These are phyloP conservation scores for Mobula birostris DNA, from an alignment of 2,113 vertebrate genomes.

Conservation along the genomic window DNA sequence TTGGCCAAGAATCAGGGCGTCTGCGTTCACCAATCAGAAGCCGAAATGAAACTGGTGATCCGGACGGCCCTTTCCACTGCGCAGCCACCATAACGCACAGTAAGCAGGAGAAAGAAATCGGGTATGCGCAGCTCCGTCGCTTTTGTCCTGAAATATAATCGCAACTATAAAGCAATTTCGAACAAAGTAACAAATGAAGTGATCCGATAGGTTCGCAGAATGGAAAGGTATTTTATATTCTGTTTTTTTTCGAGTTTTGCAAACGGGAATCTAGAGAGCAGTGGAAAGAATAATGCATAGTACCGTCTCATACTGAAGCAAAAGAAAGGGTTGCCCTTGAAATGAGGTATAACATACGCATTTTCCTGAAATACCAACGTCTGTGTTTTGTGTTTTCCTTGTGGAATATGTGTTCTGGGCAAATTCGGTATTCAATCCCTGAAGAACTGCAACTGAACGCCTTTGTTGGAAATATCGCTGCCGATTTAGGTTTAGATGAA, in stretches of 20 bases:
- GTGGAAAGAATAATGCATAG: not conserved
- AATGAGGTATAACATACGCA: not conserved
- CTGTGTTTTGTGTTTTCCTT: not conserved
- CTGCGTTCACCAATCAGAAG: conserved; percentile 69
- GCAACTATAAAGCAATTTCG: not conserved
- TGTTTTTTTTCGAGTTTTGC: not conserved
- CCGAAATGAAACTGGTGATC: conserved; percentile 51
- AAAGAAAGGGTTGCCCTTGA: not conserved
- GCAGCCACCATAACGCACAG: conserved; percentile 44
- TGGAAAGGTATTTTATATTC: not conserved
- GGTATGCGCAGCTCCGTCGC: conserved; percentile 37
- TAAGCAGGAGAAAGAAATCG: not conserved
- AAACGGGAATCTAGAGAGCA: not conserved
- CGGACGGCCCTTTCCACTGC: conserved; percentile 49
- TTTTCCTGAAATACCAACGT: conserved; percentile 46
- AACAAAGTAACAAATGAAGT: not conserved
- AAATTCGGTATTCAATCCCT: conserved; percentile 54
- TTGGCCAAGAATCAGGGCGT: conserved; percentile 65
- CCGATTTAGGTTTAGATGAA: conserved; percentile 51
- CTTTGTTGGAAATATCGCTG: conserved; percentile 50
- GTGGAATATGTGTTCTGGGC: conserved; percentile 42
- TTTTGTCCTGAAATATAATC: not conserved
- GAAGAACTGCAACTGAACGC: conserved; percentile 55
- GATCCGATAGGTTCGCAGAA: not conserved
- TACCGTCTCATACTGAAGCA: not conserved